phyloP scores from a whole-genome alignment of 1,140 invertebrate genomes.

The Drosophila takahashii region DNA sequence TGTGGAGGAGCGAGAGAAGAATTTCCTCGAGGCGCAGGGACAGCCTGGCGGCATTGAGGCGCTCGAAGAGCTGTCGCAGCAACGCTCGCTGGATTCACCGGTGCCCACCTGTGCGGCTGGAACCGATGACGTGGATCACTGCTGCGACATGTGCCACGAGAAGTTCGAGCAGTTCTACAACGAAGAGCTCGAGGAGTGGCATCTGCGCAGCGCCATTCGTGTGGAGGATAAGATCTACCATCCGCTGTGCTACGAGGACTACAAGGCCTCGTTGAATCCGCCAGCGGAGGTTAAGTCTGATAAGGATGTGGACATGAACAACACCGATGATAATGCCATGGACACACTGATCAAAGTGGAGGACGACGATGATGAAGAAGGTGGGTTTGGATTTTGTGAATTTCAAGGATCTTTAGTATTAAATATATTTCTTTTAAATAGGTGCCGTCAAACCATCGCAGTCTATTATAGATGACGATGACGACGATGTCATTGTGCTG shows the following conservation, averaged over 20 bases:
- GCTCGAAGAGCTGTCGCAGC: constrained; percentile 76
- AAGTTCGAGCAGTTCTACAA: constrained; percentile 97
- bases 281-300: constrained; percentile 27
- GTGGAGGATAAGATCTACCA: constrained; percentile 94
- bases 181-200: constrained; percentile 98
- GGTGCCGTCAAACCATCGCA: constrained; percentile 22
- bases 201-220: constrained; percentile 92
- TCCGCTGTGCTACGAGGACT: constrained; percentile 95
- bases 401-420: too few relatives aligned
- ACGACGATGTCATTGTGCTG: constrained; percentile 84
- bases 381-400: constrained; percentile 18
- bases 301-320: constrained; percentile 60
- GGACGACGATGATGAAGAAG: constrained; percentile 59
- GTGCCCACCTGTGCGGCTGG: constrained; percentile 81
- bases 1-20: constrained; percentile 95
- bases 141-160: constrained; percentile 96
- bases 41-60: constrained; percentile 87
- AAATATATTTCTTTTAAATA: constrained; percentile 2
- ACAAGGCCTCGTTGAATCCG: constrained; percentile 86
- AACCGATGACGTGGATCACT: constrained; percentile 86
- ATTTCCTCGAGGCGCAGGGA: constrained; percentile 92
- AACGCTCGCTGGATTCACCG: constrained; percentile 74
- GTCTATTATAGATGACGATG: constrained; percentile 65
- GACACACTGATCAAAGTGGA: constrained; percentile 75
- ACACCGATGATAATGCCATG: constrained; percentile 78